phyloP scores from a whole-genome alignment of 1,140 invertebrate species.

The Leptoteleia sp. region DNA sequence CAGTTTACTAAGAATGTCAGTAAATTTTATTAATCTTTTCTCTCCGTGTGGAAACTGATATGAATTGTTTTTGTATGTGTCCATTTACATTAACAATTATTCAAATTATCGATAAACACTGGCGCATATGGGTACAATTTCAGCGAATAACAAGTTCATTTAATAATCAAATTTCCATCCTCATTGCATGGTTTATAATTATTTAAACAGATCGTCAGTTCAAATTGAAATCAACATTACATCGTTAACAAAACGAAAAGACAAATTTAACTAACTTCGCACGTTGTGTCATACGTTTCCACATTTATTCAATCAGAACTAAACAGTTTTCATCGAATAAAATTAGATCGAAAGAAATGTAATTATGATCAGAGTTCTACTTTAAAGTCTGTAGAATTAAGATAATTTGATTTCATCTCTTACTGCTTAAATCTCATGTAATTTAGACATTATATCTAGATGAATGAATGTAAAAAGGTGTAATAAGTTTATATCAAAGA shows the following conservation, averaged over 20 bases:
- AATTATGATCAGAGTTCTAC: conserved; percentile 25
- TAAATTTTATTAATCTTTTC: too few species aligned
- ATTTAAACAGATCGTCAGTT: conserved; percentile 5
- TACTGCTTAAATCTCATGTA: conserved; percentile 9
- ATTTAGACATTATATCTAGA: conserved; percentile 31
- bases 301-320: conserved; percentile 7
- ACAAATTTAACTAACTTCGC: conserved; percentile 14
- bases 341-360: conserved; percentile 37
- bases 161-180: conserved; percentile 13
- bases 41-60: too few species aligned
- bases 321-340: conserved; percentile 17
- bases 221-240: conserved; percentile 18
- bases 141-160: conserved; percentile 8
- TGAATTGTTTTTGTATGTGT: conserved; percentile 6
- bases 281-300: not conserved
- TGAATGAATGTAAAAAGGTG: conserved; percentile 23
- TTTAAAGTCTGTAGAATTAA: conserved; percentile 16
- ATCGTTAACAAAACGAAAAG: conserved; percentile 11
- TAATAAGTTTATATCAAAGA: conserved; percentile 26
- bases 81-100: conserved; percentile 25
- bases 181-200: conserved; percentile 18
- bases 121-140: not conserved
- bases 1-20: too few species aligned
- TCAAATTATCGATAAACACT: conserved; percentile 20
- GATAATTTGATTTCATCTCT: conserved; percentile 18